Evolutionary conservation across 2,113 vertebrate species (phyloP).

Genomic region (Corythoichthys intestinalis): DNA sequence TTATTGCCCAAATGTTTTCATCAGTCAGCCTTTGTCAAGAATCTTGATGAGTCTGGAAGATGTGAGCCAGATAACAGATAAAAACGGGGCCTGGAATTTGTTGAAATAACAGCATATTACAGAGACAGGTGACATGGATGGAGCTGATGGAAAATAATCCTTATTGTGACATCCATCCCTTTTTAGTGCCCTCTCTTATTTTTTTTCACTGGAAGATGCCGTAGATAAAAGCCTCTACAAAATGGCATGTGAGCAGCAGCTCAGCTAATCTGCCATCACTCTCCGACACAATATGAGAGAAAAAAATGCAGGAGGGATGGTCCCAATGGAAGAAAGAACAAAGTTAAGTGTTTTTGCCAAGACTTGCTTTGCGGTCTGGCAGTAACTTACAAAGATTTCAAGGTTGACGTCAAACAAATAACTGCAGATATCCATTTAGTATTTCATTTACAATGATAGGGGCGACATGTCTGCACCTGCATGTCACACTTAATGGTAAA

Average conservation of each 20-base stretch:
- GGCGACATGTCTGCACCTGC: background rate
- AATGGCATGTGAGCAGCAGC: conserved; percentile 6
- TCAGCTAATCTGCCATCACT: background rate
- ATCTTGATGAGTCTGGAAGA: background rate
- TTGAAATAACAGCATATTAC: conserved; percentile 7
- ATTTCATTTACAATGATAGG: background rate
- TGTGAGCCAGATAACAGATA: background rate
- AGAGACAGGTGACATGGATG: conserved; percentile 12
- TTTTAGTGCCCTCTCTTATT: conserved; percentile 1
- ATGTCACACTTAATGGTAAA: background rate
- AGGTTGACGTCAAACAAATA: background rate
- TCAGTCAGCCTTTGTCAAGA: conserved; percentile 12
- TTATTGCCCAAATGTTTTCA: conserved; percentile 1
- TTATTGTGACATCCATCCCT: background rate
- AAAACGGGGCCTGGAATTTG: conserved; percentile 1
- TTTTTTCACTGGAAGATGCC: background rate
- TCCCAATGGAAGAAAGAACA: conserved; percentile 1
- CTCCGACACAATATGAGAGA: background rate
- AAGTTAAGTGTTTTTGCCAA: conserved; percentile 5
- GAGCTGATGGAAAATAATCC: conserved; percentile 5
- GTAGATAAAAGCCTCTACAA: conserved; percentile 18
- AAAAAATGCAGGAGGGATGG: background rate
- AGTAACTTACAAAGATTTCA: background rate
- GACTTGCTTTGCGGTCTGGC: conserved; percentile 1
- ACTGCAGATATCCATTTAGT: background rate